Percentiles rank a stretch among this genome's conserved stretches.
phyloP scores from a whole-genome alignment of 2,888 invertebrate species.

The Pyrrhia umbra region DNA sequence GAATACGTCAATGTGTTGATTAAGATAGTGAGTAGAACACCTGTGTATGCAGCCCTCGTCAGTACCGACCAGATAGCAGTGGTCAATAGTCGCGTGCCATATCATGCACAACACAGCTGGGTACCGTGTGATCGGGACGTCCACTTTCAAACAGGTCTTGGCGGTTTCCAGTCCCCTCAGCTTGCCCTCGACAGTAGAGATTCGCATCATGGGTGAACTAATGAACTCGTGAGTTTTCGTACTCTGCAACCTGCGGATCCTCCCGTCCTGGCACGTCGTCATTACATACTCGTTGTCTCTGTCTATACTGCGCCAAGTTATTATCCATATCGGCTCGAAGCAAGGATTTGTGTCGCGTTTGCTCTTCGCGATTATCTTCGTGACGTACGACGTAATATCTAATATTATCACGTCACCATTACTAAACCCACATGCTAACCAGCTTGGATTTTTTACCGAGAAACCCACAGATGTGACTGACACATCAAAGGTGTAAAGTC shows the following conservation, averaged over 20 bases:
- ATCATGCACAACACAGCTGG: conserved; percentile 92
- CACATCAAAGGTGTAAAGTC: conserved; percentile 91
- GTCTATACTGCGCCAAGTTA: conserved; percentile 90
- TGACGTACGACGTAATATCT: conserved; percentile 91
- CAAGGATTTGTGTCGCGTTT: conserved; percentile 90
- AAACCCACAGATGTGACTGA: conserved; percentile 93
- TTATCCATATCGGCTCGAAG: conserved; percentile 92
- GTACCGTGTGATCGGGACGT: conserved; percentile 90
- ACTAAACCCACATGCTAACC: conserved; percentile 94
- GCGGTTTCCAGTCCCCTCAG: conserved; percentile 89
- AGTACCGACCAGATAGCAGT: conserved; percentile 94
- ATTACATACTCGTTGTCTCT: conserved; percentile 88
- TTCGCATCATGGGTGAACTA: conserved; percentile 91
- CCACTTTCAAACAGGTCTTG: conserved; percentile 78
- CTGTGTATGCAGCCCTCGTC: conserved; percentile 96
- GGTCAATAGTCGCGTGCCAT: conserved; percentile 91
- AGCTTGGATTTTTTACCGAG: conserved; percentile 92
- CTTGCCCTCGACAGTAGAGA: conserved; percentile 92
- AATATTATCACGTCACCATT: conserved; percentile 94
- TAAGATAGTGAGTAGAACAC: conserved; percentile 95
- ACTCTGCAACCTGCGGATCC: conserved; percentile 89
- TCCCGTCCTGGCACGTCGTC: conserved; percentile 91
- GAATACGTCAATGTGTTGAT: conserved; percentile 92
- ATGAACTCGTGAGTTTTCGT: conserved; percentile 91
- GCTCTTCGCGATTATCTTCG: conserved; percentile 89